Evolutionary conservation across 2,113 vertebrate genomes (phyloP).

Genomic region (Neolamprologus ventralis): DNA sequence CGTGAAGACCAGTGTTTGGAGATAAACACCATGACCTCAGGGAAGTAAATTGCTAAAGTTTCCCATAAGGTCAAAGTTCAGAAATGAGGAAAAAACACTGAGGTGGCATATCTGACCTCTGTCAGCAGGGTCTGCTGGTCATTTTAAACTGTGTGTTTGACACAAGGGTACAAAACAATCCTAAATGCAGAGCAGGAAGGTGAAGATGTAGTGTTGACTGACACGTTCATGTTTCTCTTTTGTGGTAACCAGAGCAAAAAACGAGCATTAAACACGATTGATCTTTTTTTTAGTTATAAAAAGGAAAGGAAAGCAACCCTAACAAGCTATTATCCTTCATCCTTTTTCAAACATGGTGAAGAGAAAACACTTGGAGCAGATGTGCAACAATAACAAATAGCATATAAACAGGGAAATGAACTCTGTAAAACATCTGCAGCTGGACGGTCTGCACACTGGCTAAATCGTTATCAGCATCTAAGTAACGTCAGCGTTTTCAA

Average conservation of each 20-base stretch:
- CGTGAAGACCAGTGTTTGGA: constrained; percentile 25
- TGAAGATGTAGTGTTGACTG: neutral
- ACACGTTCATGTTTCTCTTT: neutral
- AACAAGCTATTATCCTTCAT: neutral
- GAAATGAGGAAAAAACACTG: constrained; percentile 36
- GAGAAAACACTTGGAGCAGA: neutral
- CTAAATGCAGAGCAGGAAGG: neutral
- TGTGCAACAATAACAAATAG: neutral
- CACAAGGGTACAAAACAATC: neutral
- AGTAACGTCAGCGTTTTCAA: neutral
- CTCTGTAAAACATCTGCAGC: neutral
- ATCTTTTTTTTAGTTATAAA: neutral
- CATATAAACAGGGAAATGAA: neutral
- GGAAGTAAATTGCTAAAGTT: neutral
- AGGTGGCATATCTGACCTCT: constrained; percentile 33
- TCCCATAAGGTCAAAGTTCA: neutral
- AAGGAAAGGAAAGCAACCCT: neutral
- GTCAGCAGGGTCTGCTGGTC: constrained; percentile 1
- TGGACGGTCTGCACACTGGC: neutral
- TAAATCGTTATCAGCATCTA: neutral
- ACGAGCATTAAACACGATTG: neutral
- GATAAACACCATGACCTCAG: constrained; percentile 37
- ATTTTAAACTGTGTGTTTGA: neutral
- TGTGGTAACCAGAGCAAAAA: neutral
- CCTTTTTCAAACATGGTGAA: neutral